A percentile compares a stretch with the other conserved stretches of the same genome.
Evolutionary conservation across 2,888 invertebrate species (phyloP).

Genomic region (Polyommatus iphigenia): DNA sequence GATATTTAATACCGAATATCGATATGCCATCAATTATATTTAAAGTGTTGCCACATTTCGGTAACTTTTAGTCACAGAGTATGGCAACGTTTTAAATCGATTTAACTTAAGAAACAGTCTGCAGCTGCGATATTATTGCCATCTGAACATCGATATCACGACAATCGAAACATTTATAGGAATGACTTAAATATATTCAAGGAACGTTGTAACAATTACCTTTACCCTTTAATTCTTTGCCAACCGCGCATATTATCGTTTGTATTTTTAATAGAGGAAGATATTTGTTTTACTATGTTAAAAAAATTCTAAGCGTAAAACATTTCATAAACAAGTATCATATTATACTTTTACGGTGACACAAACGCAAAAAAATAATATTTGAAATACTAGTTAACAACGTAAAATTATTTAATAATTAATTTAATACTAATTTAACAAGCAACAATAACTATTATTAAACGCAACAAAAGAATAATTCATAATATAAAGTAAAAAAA

Average conservation of each 20-base stretch:
- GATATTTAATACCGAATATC: neutral
- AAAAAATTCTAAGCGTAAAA: neutral
- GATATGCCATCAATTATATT: neutral
- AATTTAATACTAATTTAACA: neutral
- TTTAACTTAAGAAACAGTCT: neutral
- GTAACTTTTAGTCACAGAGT: neutral
- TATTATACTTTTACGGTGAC: neutral
- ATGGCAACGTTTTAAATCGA: neutral
- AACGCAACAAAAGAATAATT: neutral
- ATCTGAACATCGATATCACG: conserved; percentile 11
- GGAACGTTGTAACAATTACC: conserved; percentile 1
- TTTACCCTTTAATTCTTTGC: neutral
- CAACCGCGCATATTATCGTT: neutral
- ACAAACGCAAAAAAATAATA: neutral
- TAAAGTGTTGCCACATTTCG: neutral
- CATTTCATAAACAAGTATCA: neutral
- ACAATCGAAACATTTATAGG: neutral
- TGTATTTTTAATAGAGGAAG: neutral
- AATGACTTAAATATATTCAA: conserved; percentile 14
- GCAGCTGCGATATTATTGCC: neutral
- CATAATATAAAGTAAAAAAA: neutral
- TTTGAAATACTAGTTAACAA: neutral
- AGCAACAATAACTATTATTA: neutral
- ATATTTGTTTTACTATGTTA: neutral
- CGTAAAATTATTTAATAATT: neutral